Conservation (phyloP, 2,113 vertebrate genomes). For the Oncorhynchus mykiss region DNA sequence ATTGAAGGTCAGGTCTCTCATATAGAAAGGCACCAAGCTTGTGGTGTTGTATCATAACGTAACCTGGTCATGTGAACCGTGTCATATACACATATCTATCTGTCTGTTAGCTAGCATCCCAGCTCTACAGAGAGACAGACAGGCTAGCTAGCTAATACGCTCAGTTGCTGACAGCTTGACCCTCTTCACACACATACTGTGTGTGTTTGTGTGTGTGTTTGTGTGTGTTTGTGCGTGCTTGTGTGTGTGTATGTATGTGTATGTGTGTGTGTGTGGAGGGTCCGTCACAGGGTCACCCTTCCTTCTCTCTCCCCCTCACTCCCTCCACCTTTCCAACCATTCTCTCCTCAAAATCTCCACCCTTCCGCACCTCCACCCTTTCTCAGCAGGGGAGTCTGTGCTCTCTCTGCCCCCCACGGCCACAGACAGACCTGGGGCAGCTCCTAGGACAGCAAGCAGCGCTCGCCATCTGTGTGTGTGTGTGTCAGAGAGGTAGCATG, state of each 20-base stretch:
- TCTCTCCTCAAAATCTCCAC: too few relatives aligned
- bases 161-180: not conserved
- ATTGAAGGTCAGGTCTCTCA: not conserved
- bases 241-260: too few relatives aligned
- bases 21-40: not conserved
- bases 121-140: not conserved
- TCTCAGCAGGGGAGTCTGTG: too few relatives aligned
- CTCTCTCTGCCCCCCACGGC: not conserved
- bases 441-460: not conserved
- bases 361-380: too few relatives aligned
- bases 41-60: not conserved
- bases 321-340: too few relatives aligned
- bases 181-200: not conserved
- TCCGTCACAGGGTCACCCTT: slow-evolving; percentile 4
- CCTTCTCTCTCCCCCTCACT: not conserved
- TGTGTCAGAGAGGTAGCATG: not conserved
- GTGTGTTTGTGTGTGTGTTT: too few relatives aligned
- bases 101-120: not conserved
- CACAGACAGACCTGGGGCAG: slow-evolving; percentile 7
- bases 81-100: not conserved
- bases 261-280: not conserved
- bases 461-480: slow-evolving; percentile 13
- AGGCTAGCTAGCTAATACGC: not conserved
- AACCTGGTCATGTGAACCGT: not conserved
- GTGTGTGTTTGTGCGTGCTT: too few relatives aligned